Percentiles rank a stretch among this genome's conserved stretches.
These are phyloP conservation scores for Chaetodon trifascialis DNA, from an alignment of 2,113 vertebrate genomes.

Conservation along the genomic window DNA sequence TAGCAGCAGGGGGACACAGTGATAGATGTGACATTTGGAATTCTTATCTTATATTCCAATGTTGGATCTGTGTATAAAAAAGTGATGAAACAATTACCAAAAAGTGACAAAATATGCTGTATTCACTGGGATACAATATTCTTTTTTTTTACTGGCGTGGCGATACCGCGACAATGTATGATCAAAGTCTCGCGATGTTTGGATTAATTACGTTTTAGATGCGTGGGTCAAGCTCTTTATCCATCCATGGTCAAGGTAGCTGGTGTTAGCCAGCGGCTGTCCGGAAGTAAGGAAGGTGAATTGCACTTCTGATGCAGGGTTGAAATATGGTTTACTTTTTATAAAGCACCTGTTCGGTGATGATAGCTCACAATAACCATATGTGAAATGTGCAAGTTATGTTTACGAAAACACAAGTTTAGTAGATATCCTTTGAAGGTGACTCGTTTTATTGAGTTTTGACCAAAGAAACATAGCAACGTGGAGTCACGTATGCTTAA, in stretches of 20 bases:
- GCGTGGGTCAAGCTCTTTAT: neutral
- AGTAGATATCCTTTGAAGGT: neutral
- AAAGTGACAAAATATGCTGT: too few species aligned
- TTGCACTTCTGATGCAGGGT: neutral
- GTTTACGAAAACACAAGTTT: neutral
- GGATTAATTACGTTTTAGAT: constrained; percentile 9
- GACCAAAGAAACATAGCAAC: too few species aligned
- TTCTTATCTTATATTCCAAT: too few species aligned
- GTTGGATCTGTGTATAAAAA: too few species aligned
- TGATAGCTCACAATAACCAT: rapidly evolving
- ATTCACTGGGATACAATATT: neutral
- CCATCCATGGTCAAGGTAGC: neutral
- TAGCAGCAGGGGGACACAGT: too few species aligned
- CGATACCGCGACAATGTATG: constrained; percentile 30
- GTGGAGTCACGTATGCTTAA: too few species aligned
- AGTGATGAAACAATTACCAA: neutral
- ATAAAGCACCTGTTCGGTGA: neutral
- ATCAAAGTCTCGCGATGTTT: constrained; percentile 35
- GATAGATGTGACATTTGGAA: too few species aligned
- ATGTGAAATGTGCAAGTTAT: neutral
- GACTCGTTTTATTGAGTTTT: neutral
- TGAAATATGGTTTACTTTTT: neutral
- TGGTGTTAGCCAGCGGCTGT: rapidly evolving
- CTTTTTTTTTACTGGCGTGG: neutral
- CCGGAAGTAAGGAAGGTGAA: neutral